A percentile compares a stretch with the other conserved stretches of the same genome.
These are phyloP conservation scores for Sibirionetta formosa DNA, from an alignment of 2,797 vertebrate genomes.

Conservation along the genomic window DNA sequence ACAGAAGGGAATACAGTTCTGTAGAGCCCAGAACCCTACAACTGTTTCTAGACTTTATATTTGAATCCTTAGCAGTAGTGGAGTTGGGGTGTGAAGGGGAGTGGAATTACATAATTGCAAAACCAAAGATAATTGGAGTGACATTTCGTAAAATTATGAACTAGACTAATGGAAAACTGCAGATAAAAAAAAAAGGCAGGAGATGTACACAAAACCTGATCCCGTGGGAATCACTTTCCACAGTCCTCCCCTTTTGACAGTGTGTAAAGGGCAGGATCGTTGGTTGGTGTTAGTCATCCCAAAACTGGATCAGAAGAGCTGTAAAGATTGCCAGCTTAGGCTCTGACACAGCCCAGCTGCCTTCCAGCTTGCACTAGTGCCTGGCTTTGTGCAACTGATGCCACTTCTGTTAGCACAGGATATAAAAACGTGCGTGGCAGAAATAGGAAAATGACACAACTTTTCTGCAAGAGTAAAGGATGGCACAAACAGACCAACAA, in stretches of 20 bases:
- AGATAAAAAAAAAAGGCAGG: constrained; percentile 6
- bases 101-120: background rate
- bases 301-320: background rate
- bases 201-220: background rate
- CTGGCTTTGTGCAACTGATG: background rate
- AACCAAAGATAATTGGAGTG: background rate
- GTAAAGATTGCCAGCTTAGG: background rate
- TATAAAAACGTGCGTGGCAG: background rate
- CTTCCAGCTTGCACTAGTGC: background rate
- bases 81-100: background rate
- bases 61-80: background rate
- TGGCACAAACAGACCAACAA: background rate
- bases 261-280: background rate
- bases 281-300: background rate
- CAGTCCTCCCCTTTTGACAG: background rate
- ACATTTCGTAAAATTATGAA: background rate
- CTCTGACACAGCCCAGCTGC: background rate
- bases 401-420: background rate
- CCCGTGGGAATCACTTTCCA: background rate
- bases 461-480: background rate
- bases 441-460: background rate
- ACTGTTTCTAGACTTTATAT: background rate
- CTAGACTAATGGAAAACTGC: background rate
- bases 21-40: background rate
- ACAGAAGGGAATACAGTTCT: background rate